Evolutionary conservation across 2,113 vertebrate species (phyloP), one percentile per base, ranked within the genome.

Genomic region (Ammodramus savannarum): DNA sequence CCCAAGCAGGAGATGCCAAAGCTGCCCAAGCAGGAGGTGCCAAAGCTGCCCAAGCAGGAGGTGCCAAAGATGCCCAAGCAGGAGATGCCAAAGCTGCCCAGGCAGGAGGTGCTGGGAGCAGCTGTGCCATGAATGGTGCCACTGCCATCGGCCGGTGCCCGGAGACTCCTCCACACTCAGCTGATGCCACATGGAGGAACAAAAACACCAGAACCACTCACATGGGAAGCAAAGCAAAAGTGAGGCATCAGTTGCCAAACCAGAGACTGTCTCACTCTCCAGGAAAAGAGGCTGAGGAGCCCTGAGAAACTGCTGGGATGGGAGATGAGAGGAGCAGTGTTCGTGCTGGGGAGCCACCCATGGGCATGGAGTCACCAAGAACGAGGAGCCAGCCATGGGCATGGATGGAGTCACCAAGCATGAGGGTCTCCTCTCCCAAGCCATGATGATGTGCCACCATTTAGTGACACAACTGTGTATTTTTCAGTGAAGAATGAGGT

Each of bases 91-190:
- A 21, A 46, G 44, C 10, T 46, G 44, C 20, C 10, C 34, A 5
- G 0, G 1, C 2, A 48, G 46, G 46, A 48, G 7, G 7, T 48
- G 26, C 57, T 82, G 36, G 68, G 34, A 76, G 72, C 46, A 43
- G 79, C 84, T 14, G 67, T 2, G 80, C 4, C 48, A 23, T 0
- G 2, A 34, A 27, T 0, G 1, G 29, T 7, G 57, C 27, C 0
- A 0, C 13, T 8, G 49, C 65, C 38, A 6, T 41, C 0, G 3
- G 36, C 19, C 1, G 0, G 6, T 6, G 44, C 69, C 81, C 36
- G 55, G 48, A 34, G 44, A 7, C 2, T 1, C 59, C 63, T 79
- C 74, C 46, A 15, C 34, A 3, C 14, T 3, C 0, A 1, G 39
- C 54, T 49, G 34, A 13, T 1, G 5, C 68, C 36, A 18, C 6